Base-by-base conservation (phyloP, 2,797 vertebrate genomes). In the Peromyscus nudipes region DNA sequence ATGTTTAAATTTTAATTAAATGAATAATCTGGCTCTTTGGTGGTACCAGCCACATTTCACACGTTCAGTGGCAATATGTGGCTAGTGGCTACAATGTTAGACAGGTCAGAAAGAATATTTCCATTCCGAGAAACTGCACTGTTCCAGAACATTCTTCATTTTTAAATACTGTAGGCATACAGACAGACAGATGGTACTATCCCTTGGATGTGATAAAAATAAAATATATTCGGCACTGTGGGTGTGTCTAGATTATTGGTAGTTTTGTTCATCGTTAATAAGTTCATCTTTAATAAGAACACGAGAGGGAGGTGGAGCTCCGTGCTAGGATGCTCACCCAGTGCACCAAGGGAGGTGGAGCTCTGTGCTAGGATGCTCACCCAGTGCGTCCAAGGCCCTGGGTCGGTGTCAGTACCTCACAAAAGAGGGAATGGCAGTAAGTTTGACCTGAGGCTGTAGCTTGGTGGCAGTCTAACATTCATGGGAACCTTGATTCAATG, bases 1-100 rank as follows among this genome's bases (percentile, higher is more conserved):
- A n/a, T 13, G 31, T 49, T 67, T 86, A 25, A n/a, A 80, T 90
- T 91, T 87, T 80, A 81, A 91, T 37, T 89, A 77, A 77, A 80
- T 46, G 62, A 71, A 93, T 40, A 92, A 4, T 40, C 29, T 55
- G 82, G 27, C 81, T 75, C 49, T 52, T 92, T 43, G 16, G 87
- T 84, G 4, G 17, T 19, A 55, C 8, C 16, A 69, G 21, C 34
- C 34, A 87, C n/a, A 87, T 34, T 71, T 71, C 65, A 40, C 17
- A 87, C 57, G 14, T 46, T 79, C n/a, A 21, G 10, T 49, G 14
- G 62, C 52, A 64, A 23, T 0, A 0, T 7, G 10, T 43, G 16
- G n/a, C 81, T 83, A 4, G n/a, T 49, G 40, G 23, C 62, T 57
- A 82, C 21, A n/a, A 27, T 17, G 57, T 49, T 62, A 87, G 14